These are phyloP conservation scores for Balanococcus diminutus DNA, from an alignment of 2,888 invertebrate genomes.

Conservation along the genomic window DNA sequence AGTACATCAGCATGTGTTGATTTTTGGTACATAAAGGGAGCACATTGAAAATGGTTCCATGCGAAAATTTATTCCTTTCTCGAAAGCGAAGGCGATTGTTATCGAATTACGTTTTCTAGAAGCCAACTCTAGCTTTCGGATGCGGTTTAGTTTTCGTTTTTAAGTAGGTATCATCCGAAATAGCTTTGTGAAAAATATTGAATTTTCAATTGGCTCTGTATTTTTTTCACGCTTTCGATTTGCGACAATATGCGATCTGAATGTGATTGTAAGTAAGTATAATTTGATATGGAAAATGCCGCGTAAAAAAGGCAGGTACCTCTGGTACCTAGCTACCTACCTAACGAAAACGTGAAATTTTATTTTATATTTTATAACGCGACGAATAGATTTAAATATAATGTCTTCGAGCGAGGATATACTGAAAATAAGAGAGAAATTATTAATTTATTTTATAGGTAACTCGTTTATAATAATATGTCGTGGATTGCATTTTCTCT, in stretches of 20 bases:
- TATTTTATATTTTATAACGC: neutral
- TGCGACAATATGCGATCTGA: neutral
- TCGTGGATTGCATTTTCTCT: neutral
- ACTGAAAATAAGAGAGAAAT: neutral
- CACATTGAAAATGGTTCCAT: constrained; percentile 10
- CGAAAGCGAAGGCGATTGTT: neutral
- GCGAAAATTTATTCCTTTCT: neutral
- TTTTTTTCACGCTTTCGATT: neutral
- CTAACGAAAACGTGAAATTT: neutral
- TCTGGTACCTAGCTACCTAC: neutral
- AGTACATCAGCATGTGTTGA: constrained; percentile 23
- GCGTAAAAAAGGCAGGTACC: neutral
- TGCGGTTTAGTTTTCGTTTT: constrained; percentile 20
- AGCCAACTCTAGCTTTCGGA: neutral
- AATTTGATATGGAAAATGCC: neutral
- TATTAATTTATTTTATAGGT: neutral
- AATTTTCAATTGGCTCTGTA: neutral
- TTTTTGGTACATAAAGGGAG: constrained; percentile 23
- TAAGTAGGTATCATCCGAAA: neutral
- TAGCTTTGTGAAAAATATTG: neutral
- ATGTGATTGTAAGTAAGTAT: neutral
- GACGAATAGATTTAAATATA: neutral
- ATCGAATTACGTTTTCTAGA: constrained; percentile 9
- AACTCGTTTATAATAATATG: neutral
- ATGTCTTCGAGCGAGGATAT: neutral